Percentiles rank a stretch among this genome's conserved stretches.
These are phyloP conservation scores for Panagrolaimus sp. DNA, from an alignment of 1,140 invertebrate species.

Conservation along the genomic window DNA sequence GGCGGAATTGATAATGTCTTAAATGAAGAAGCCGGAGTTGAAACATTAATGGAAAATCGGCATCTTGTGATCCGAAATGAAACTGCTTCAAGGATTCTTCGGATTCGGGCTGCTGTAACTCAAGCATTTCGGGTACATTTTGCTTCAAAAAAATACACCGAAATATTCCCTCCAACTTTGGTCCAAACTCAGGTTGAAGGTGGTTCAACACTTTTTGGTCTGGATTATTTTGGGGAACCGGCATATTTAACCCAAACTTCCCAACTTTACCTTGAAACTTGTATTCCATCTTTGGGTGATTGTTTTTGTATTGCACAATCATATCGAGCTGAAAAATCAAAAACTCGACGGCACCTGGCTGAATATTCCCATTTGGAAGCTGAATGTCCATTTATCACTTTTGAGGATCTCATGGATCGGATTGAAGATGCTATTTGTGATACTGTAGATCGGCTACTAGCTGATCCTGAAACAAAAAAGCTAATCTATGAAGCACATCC, in stretches of 20 bases:
- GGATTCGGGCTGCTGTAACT: conserved; percentile 79
- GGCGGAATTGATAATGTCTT: conserved; percentile 93
- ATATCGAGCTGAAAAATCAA: conserved; percentile 91
- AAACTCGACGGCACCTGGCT: conserved; percentile 89
- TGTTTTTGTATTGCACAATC: conserved; percentile 95
- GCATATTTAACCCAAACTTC: conserved; percentile 95
- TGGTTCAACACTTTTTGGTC: conserved; percentile 90
- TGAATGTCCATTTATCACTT: conserved; percentile 89
- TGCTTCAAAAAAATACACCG: conserved; percentile 75
- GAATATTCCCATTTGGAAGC: conserved; percentile 96
- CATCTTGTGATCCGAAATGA: conserved; percentile 98
- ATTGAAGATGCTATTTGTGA: conserved; percentile 93
- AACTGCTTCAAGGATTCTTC: conserved; percentile 83
- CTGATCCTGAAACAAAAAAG: conserved; percentile 71
- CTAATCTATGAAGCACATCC: conserved; percentile 78
- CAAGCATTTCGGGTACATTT: conserved; percentile 91
- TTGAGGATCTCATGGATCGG: conserved; percentile 79
- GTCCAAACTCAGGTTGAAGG: conserved; percentile 84
- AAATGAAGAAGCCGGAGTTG: conserved; percentile 89
- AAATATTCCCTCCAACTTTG: conserved; percentile 85
- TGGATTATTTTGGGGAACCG: conserved; percentile 83
- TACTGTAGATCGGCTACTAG: conserved; percentile 82
- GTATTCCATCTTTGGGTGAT: conserved; percentile 84
- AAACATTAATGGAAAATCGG: conserved; percentile 93
- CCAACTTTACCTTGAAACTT: conserved; percentile 96